Evolutionary conservation across 1,140 invertebrate species (phyloP), one percentile per base, ranked within the genome.

Genomic region (Hydropsyche tenuis): DNA sequence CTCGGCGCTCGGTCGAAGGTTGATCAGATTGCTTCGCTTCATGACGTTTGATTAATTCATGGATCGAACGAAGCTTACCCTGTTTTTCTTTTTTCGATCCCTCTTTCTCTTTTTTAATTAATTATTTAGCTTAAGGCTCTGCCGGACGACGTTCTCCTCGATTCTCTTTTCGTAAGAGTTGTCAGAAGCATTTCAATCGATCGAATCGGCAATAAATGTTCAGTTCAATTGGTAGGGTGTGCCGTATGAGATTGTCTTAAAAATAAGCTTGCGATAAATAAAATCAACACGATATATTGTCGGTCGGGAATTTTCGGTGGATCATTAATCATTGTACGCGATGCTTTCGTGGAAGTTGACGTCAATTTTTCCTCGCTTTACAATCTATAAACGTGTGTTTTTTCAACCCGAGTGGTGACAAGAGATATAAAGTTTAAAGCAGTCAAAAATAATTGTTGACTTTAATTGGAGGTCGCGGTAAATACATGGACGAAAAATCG

Each of bases 31-130:
- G 63, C 63, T 65, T 43, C 22, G 30, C 23, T 43, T 42, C 63
- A 23, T 46, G 63, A 23, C 63, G 63, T 65, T 42, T 43, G 63
- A 43, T 65, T 65, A 46, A 65, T 65, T 65, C 16, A 65, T 46
- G 43, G 22, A 18, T 43, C n/a, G 43, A 23, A 65, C 18, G 5
- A 9, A 18, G 20, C 60, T 63, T 12, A 14, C 30, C 4, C 9
- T 37, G 30, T 37, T 37, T 37, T 37, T 37, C 30, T 37, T 37
- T 37, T 37, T 37, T 37, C 30, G 3, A 4, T 9, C 30, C 30
- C 30, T 37, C 30, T 37, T 37, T 9, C 30, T 37, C 9, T 37
- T 9, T 3, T 9, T 37, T 4, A 37, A 37, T 37, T 37, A 37
- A 37, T 37, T 37, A 37, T 37, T 37, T 37, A 37, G 30, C 30